Evolutionary conservation across 2,797 vertebrate species (phyloP).

Genomic region (Scolopax bukidnonensis): DNA sequence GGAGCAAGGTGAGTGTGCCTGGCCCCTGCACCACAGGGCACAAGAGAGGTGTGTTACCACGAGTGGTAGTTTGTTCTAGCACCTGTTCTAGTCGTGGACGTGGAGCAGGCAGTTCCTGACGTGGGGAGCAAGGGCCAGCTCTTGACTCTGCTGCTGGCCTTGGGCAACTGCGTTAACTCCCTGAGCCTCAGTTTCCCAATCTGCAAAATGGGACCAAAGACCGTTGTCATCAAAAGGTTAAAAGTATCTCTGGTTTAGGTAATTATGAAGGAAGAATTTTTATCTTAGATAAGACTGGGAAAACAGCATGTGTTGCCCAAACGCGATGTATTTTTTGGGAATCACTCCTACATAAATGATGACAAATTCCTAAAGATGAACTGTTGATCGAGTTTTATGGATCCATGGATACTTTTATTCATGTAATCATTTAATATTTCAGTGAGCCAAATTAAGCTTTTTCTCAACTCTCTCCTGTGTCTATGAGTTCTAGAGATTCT

Average conservation of each 20-base stretch:
- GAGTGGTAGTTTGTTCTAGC: fast-evolving
- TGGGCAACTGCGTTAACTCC: background rate
- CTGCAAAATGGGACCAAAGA: background rate
- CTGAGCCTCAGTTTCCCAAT: background rate
- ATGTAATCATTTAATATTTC: background rate
- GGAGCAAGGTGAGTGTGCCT: background rate
- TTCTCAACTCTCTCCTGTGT: background rate
- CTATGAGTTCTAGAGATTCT: background rate
- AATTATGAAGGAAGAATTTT: background rate
- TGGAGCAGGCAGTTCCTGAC: background rate
- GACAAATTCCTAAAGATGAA: background rate
- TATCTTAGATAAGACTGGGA: background rate
- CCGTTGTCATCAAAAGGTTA: background rate
- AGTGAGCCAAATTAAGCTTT: background rate
- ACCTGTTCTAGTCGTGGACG: fast-evolving
- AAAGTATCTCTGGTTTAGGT: background rate
- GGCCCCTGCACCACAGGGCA: background rate
- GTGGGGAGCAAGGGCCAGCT: background rate
- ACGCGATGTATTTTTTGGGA: background rate
- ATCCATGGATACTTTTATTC: background rate
- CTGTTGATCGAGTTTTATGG: background rate
- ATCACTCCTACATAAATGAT: background rate
- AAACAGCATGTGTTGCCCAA: background rate
- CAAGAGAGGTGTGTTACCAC: fast-evolving
- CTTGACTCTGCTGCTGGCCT: background rate